Base-by-base conservation (phyloP, 2,113 vertebrate genomes). In the Mobula birostris region DNA sequence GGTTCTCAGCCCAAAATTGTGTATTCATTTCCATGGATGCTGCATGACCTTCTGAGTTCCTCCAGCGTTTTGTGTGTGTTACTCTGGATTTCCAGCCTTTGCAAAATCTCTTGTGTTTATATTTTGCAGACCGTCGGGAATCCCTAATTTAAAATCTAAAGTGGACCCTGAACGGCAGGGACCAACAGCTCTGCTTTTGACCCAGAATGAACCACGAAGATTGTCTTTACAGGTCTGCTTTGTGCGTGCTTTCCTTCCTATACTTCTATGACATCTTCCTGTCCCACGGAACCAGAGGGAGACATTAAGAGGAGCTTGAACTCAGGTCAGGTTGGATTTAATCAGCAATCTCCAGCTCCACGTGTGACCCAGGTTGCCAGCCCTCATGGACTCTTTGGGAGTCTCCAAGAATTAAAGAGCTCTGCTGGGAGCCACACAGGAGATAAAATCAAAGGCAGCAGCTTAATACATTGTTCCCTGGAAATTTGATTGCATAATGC, bases 201-300 rank as follows among this genome's bases (percentile, higher is more conserved):
- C 85, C 85, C 85, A 90, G 58, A 90, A 66, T n/a, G n/a, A 68
- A 90, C 85, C 61, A 15, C 29, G 85, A 63, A 90, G 85, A 90
- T 63, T 68, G 61, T 17, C 85, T 90, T 90, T 90, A 90, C 61
- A 90, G 85, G 61, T 36, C 61, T 90, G 85, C 85, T 61, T 90
- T 90, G 29, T 90, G 85, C n/a, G 61, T 90, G 85, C 85, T 90
- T 90, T 90, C 85, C 85, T 90, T 90, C 85, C 85, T 90, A 15
- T 61, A 90, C 61, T 90, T 90, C 85, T 66, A 90, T 90, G 85
- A 90, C 85, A 90, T 66, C 85, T 90, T 90, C 85, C 85, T 90
- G 85, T 90, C 85, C 85, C 85, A 90, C 85, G 85, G 85, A 90
- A 90, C 85, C 85, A 68, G 61, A 40, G 85, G 85, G 85, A 90